phyloP scores from a whole-genome alignment of 2,888 invertebrate species.

The Vesta saturnalis region DNA sequence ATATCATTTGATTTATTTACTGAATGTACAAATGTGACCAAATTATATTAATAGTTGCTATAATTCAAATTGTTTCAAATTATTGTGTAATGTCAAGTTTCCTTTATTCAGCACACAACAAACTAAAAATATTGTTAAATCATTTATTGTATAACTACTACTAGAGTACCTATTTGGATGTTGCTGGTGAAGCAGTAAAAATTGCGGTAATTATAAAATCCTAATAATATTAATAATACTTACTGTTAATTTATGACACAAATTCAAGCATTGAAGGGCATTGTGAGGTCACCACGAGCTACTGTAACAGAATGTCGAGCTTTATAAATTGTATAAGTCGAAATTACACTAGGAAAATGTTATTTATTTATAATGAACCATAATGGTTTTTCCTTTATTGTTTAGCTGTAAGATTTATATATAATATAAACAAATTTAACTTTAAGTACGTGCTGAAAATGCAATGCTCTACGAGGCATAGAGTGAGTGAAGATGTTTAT shows the following conservation, averaged over 20 bases:
- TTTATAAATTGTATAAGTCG: constrained; percentile 31
- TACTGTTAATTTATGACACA: constrained; percentile 57
- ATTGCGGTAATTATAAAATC: constrained; percentile 57
- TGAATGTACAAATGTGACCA: constrained; percentile 10
- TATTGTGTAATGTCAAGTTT: constrained; percentile 9
- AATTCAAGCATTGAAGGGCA: constrained; percentile 43
- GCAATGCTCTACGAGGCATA: constrained; percentile 36
- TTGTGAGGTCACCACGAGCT: constrained; percentile 33
- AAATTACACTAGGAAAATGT: constrained; percentile 37
- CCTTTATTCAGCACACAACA: constrained; percentile 10
- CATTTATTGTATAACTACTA: constrained; percentile 51
- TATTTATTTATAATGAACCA: constrained; percentile 37
- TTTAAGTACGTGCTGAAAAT: constrained; percentile 32
- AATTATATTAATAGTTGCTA: constrained; percentile 2
- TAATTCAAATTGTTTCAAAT: background rate
- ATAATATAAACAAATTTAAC: constrained; percentile 16
- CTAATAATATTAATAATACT: constrained; percentile 60
- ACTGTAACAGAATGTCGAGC: constrained; percentile 29
- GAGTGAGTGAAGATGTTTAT: constrained; percentile 58
- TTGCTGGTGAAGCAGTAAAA: constrained; percentile 42
- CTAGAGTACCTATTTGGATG: constrained; percentile 61
- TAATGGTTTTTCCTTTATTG: constrained; percentile 33
- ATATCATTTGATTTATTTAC: constrained; percentile 16
- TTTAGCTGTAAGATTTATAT: constrained; percentile 33
- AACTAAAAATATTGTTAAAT: constrained; percentile 28